Conservation (phyloP, 2,113 vertebrate genomes). For the Myotis yumanensis region DNA sequence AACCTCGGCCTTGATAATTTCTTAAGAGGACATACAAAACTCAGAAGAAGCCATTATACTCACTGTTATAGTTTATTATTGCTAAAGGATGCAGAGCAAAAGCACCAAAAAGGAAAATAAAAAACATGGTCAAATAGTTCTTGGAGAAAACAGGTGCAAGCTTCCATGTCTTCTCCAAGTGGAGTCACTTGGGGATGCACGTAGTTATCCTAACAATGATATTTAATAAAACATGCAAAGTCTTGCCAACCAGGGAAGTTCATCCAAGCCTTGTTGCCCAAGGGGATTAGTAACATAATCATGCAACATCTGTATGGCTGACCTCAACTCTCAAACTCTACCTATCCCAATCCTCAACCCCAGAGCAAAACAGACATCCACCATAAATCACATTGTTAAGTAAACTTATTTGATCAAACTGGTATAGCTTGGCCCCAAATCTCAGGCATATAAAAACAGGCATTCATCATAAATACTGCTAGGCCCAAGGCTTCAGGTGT, state of each 20-base stretch:
- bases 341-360: background rate
- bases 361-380: background rate
- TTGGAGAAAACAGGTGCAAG: background rate
- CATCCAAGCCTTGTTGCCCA: background rate
- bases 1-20: background rate
- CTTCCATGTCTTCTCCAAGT: background rate
- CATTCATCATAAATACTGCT: background rate
- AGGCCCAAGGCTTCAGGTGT: background rate
- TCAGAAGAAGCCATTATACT: background rate
- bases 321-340: background rate
- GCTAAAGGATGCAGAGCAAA: background rate
- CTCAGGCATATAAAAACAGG: background rate
- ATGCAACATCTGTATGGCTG: background rate
- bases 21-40: background rate
- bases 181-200: fast-evolving
- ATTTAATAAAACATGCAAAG: background rate
- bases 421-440: background rate
- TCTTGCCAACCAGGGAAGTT: background rate
- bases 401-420: background rate
- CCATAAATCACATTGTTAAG: background rate
- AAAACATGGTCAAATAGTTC: background rate
- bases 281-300: background rate
- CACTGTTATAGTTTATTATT: background rate
- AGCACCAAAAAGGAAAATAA: background rate
- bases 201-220: background rate